Base-by-base conservation (phyloP, 2,888 invertebrate genomes). In the Acrocyrtus sp. region DNA sequence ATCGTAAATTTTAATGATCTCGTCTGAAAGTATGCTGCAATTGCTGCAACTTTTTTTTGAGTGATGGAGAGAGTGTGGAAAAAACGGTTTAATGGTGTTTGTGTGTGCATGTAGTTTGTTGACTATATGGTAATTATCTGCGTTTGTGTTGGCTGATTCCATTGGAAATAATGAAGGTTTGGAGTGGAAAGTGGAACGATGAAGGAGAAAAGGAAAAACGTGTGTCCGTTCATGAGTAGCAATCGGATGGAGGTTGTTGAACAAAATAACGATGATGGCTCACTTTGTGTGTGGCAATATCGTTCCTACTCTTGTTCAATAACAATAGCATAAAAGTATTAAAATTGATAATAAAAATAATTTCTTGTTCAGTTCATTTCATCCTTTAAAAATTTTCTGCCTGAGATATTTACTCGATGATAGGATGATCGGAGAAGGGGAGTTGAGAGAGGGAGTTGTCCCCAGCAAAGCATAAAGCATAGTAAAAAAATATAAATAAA, bases 271-370 rank as follows among this genome's bases (percentile, higher is more conserved):
- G n/a, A n/a, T 58, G 58, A 47, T 54, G 60, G 68, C 27, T 68
- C 34, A 47, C 68, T 45, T 68, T 60, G 60, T 68, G 68, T 68
- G 68, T 68, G 68, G 68, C 61, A 50, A 48, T 19, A 17, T 24
- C n/a, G 21, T 53, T 34, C 27, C 19, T 53, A n/a, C 54, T 27
- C 22, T 21, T 27, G 21, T 29, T 12, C 41, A 34, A 34, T 34
- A 34, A 34, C 34, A 34, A 34, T 34, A 12, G 12, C 12, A 34
- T n/a, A 34, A 34, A 34, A 34, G 12, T 34, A 34, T 34, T 8
- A 34, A 34, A 34, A 34, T n/a, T 34, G 12, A 8, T 34, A 34
- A 34, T 34, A 34, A 34, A 34, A 34, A 34, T 34, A 34, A 34
- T 34, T 8, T 34, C 12, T 34, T 5, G 12, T 34, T 34, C 34